Percentiles rank a stretch among this genome's conserved stretches.
Evolutionary conservation across 2,888 invertebrate genomes (phyloP).

Genomic region (Trachelus iudaicus): DNA sequence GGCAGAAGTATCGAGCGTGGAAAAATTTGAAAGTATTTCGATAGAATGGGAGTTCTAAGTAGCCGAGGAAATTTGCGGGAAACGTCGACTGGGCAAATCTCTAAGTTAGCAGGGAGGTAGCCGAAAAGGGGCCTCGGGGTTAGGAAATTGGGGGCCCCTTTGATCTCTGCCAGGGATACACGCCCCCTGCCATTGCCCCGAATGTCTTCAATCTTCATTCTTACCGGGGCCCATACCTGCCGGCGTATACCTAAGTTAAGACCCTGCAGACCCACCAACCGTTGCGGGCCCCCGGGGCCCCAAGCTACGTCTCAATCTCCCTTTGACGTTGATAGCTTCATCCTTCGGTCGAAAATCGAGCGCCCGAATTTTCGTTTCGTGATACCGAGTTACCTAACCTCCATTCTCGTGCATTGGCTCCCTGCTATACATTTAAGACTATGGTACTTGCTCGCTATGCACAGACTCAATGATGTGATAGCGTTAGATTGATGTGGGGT

Average conservation of each 20-base stretch:
- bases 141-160: conserved; percentile 33
- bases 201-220: conserved; percentile 26
- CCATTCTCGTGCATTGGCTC: not conserved
- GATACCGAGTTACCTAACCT: not conserved
- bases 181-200: conserved; percentile 31
- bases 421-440: not conserved
- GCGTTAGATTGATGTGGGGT: not conserved
- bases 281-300: conserved; percentile 4
- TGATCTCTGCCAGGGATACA: conserved; percentile 40
- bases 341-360: conserved; percentile 24
- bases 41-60: not conserved
- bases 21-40: not conserved
- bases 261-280: conserved; percentile 7
- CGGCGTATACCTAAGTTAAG: conserved; percentile 8
- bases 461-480: not conserved
- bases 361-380: not conserved
- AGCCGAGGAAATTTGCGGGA: not conserved
- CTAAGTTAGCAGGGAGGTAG: conserved; percentile 17
- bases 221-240: conserved; percentile 13
- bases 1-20: not conserved
- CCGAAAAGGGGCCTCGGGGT: conserved; percentile 16
- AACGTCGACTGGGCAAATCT: not conserved
- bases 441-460: not conserved
- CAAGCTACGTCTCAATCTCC: conserved; percentile 5
- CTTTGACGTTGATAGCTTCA: conserved; percentile 25